Conservation (phyloP, 2,888 invertebrate species). For the Hoplodrina blanda region DNA sequence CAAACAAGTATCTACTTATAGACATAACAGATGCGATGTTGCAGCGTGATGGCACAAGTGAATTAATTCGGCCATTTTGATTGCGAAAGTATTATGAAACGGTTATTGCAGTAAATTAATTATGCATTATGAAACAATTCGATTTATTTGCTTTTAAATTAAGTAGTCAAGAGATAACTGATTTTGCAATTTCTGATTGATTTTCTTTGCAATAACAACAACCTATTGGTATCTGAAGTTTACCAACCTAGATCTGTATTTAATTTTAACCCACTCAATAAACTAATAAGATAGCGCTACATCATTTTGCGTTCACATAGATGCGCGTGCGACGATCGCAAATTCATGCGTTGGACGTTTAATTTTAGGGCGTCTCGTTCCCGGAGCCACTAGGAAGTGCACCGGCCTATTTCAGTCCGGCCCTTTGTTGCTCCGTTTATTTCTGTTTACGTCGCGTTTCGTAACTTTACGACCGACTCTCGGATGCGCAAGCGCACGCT, state of each 20-base stretch:
- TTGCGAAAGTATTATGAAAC: constrained; percentile 51
- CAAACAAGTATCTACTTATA: constrained; percentile 48
- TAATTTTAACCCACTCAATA: neutral
- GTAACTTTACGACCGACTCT: constrained; percentile 85
- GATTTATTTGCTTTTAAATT: constrained; percentile 29
- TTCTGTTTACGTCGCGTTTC: constrained; percentile 88
- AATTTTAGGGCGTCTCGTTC: constrained; percentile 80
- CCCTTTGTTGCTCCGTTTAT: constrained; percentile 88
- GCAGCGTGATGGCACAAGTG: constrained; percentile 26
- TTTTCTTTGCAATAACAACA: constrained; percentile 7
- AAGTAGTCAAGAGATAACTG: constrained; percentile 24
- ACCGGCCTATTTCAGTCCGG: constrained; percentile 82
- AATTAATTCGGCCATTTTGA: constrained; percentile 52
- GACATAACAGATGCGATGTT: constrained; percentile 43
- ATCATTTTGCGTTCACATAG: constrained; percentile 51
- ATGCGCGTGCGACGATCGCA: constrained; percentile 55
- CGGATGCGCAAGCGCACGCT: constrained; percentile 80
- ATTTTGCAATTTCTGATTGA: constrained; percentile 13
- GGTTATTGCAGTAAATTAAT: constrained; percentile 34
- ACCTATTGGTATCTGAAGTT: neutral
- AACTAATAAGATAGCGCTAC: constrained; percentile 44
- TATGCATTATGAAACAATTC: constrained; percentile 33
- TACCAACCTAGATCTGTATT: neutral
- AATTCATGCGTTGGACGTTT: constrained; percentile 64
- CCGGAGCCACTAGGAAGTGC: constrained; percentile 83